Base-by-base conservation (phyloP, 2,113 vertebrate species). In the Hippocampus abdominalis region DNA sequence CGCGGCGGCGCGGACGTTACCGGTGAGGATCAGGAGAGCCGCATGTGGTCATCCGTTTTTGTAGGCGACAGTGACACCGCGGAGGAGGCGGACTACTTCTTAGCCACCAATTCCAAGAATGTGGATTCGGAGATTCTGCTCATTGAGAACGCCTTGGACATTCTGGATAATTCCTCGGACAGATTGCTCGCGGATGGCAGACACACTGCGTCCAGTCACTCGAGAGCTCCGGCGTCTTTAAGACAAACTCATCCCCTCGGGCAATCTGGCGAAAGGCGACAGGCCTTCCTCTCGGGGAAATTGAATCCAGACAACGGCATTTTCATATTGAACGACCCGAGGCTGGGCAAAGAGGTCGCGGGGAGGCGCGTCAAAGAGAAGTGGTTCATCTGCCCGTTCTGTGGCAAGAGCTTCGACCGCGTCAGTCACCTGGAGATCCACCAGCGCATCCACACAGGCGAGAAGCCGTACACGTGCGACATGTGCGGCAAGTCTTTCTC, bases 401-500 rank as follows among this genome's bases (percentile, higher is more conserved):
- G 92, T 0, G 92, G 92, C 23, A 93, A 93, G 20, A 93, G 91
- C 75, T 93, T 93, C 1, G 91, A 92, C 48, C 91, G 92, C 1
- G 70, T 89, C 79, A 92, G 91, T 80, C 91, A 93, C 46, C 86
- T 93, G 51, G 88, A 92, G 82, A 92, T 93, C 36, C 91, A 93
- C 83, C 89, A 89, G 81, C 79, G 91, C 1, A 91, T 91, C 25
- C 91, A 93, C 86, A 93, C 91, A 0, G 91, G 91, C 1, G 91
- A 93, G 86, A 91, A 91, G 36, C 91, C 91, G 11, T 93, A 88
- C 85, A 81, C 78, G 0, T 93, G 91, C 21, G 57, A 76, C 0
- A 81, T 67, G 0, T 93, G 91, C 8, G 91, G 91, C 39, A 91
- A 89, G 67, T 66, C 86, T 18, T 93, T 93, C 54, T 90, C 91